Conservation (phyloP, 2,113 vertebrate species). For the Chlorodrepanis virens region DNA sequence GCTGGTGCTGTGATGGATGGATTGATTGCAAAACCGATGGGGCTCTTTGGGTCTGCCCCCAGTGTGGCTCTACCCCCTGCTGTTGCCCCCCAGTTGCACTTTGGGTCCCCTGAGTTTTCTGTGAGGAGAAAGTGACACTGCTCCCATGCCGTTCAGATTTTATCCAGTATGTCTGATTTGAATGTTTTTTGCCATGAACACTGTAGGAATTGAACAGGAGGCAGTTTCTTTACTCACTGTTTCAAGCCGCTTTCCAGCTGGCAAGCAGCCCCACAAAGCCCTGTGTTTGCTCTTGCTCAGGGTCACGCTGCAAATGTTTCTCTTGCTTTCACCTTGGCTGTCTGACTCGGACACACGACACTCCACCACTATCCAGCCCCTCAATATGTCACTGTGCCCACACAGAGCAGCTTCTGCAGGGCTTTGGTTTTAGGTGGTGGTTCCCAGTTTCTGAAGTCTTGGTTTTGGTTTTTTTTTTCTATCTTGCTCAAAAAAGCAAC, state of each 20-base stretch:
- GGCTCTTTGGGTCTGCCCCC: background rate
- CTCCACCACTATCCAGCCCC: background rate
- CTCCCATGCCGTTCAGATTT: background rate
- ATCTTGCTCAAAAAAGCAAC: background rate
- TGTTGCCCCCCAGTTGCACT: background rate
- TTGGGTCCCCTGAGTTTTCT: background rate
- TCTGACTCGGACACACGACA: slow-evolving; percentile 15
- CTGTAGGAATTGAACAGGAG: slow-evolving; percentile 22
- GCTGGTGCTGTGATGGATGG: background rate
- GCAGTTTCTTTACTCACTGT: slow-evolving; percentile 13
- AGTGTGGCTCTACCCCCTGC: accelerated
- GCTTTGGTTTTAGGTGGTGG: background rate
- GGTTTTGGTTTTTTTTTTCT: background rate
- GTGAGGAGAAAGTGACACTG: background rate
- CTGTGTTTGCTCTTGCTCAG: slow-evolving; percentile 58
- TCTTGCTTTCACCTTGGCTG: slow-evolving; percentile 51
- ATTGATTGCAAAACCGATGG: background rate
- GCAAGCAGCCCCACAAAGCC: slow-evolving; percentile 14
- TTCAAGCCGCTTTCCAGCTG: slow-evolving; percentile 32
- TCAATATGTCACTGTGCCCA: background rate
- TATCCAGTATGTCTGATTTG: background rate
- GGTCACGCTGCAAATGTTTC: slow-evolving; percentile 50
- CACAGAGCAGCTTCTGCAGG: background rate
- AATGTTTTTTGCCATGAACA: background rate
- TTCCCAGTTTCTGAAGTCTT: background rate